Evolutionary conservation across 23 tunicate species (phyloP), one percentile per base, ranked within the genome.

Genomic region (Diplosoma virens): DNA sequence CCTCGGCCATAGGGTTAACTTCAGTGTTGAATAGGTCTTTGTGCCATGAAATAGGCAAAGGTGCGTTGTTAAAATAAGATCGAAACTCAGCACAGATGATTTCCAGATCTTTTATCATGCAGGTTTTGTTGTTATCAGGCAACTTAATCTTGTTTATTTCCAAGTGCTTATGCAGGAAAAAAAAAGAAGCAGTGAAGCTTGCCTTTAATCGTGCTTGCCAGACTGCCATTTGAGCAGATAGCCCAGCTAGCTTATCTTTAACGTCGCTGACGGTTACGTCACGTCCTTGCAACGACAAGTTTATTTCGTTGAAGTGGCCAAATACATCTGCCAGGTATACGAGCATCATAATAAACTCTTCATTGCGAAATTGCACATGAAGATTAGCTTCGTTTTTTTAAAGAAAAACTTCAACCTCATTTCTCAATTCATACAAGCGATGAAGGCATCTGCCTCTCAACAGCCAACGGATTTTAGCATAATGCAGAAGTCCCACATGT

Each of bases 181-280:
- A 22, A 58, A 58, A 23, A 7, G 66, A n/a, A 22, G 66, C 24
- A 58, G 25, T 45, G 16, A 16, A 45, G 14, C 52, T 16, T 45
- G 52, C 52, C 65, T 66, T 66, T 47, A 27, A 11, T 66, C 72
- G 41, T 66, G 41, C 46, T 27, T 36, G 66, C 79, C 79, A 73
- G 27, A 73, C 79, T 22, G 18, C 33, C 65, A 73, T 73, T 73
- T 66, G 79, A 25, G 66, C 66, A 73, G 34, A 73, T 50, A 73
- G 34, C 25, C 79, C 79, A 52, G 61, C 79, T 16, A 52, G 61
- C 65, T 73, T 73, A 30, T 73, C 79, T 52, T 73, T 37, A 52
- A 73, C 79, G 67, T 73, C 79, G 36, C 79, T 47, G 64, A 73
- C 79, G 14, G 79, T 48, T 14, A 73, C 65, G 3, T 73, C 66